phyloP scores from a whole-genome alignment of 1,140 invertebrate species.

The Drosophila trapezifrons region DNA sequence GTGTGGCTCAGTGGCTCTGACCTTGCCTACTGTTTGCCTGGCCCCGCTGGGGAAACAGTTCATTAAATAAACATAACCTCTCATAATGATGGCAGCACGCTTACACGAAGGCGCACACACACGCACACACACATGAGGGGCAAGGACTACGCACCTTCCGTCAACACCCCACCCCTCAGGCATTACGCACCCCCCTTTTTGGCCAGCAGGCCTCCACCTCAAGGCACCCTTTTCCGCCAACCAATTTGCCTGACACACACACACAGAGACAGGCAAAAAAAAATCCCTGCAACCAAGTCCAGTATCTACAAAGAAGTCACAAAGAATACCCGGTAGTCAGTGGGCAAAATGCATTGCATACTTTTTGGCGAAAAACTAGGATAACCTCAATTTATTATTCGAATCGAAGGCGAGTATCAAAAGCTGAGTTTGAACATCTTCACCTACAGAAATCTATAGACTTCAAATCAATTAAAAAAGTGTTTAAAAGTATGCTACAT shows the following conservation, averaged over 20 bases:
- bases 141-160: slow-evolving; percentile 13
- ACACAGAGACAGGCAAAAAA: neutral
- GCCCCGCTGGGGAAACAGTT: slow-evolving; percentile 42
- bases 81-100: slow-evolving; percentile 63
- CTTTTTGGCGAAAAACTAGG: neutral
- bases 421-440: no score
- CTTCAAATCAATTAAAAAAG: no score
- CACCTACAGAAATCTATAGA: no score
- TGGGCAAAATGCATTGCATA: neutral
- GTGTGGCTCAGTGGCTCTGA: slow-evolving; percentile 10
- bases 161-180: neutral
- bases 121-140: slow-evolving; percentile 3
- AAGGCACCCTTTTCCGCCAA: neutral
- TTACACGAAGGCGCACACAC: slow-evolving; percentile 4
- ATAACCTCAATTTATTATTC: accelerated
- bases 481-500: no score
- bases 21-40: slow-evolving; percentile 25
- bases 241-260: slow-evolving; percentile 1
- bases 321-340: neutral
- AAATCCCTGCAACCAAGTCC: neutral
- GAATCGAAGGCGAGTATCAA: neutral
- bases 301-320: neutral
- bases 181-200: neutral
- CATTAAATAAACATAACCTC: slow-evolving; percentile 77
- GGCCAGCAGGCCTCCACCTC: neutral